phyloP scores from a whole-genome alignment of 1,140 invertebrate species.

The Penaeus chinensis region DNA sequence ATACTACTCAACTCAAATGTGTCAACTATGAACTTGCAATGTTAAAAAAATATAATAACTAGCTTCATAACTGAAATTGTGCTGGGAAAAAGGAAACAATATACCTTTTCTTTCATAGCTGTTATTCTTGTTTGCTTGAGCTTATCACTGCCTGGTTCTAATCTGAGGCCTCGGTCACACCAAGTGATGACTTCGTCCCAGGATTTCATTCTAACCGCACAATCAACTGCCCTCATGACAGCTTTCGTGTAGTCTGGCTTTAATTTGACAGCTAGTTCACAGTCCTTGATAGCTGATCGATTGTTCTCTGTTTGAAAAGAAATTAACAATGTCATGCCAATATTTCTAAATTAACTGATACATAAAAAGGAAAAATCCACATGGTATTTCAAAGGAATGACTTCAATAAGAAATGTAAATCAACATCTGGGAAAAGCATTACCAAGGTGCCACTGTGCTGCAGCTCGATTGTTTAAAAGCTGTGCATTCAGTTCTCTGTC shows the following conservation, averaged over 20 bases:
- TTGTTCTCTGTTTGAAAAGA: constrained; percentile 66
- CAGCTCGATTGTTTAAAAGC: constrained; percentile 91
- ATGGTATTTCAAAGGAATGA: background rate
- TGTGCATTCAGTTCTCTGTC: constrained; percentile 82
- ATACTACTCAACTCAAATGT: no score
- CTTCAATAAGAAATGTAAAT: background rate
- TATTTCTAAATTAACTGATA: background rate
- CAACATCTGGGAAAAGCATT: constrained; percentile 70
- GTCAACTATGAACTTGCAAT: no score
- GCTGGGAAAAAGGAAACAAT: background rate
- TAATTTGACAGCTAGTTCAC: constrained; percentile 80
- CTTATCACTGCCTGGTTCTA: constrained; percentile 72
- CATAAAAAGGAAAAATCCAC: background rate
- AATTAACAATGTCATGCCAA: constrained; percentile 45
- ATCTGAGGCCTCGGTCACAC: constrained; percentile 78
- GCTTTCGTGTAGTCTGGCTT: constrained; percentile 86
- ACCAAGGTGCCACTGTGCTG: constrained; percentile 86
- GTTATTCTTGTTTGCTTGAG: constrained; percentile 74
- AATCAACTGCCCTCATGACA: constrained; percentile 79
- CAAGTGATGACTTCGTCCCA: constrained; percentile 80
- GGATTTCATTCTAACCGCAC: constrained; percentile 77
- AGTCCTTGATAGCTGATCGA: constrained; percentile 79
- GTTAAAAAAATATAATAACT: background rate
- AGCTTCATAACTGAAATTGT: background rate
- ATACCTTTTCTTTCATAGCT: constrained; percentile 72